Conservation (phyloP, 2,113 vertebrate species). For the Alectura lathami region DNA sequence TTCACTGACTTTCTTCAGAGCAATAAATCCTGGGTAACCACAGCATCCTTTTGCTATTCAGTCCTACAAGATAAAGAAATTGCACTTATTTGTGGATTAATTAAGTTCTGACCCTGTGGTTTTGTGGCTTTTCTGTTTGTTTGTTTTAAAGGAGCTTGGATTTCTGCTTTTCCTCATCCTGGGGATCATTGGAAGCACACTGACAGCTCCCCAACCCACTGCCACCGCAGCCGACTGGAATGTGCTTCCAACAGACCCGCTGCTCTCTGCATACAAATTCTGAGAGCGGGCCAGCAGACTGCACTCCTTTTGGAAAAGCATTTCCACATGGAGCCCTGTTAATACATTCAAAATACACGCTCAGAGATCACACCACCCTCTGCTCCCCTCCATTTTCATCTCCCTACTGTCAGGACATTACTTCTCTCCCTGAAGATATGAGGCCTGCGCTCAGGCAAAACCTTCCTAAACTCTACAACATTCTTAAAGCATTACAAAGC, state of each 20-base stretch:
- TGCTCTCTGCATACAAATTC: neutral
- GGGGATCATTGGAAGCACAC: neutral
- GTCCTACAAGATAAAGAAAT: neutral
- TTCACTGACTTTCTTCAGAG: neutral
- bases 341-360: neutral
- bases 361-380: neutral
- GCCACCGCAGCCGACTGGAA: neutral
- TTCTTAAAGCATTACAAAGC: neutral
- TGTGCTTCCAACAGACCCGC: slow-evolving; percentile 1
- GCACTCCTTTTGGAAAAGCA: slow-evolving; percentile 3
- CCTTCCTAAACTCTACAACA: neutral
- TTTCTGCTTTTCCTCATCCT: neutral
- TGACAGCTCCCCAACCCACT: neutral
- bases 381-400: neutral
- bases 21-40: neutral
- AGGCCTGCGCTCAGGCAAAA: neutral
- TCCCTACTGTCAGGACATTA: neutral
- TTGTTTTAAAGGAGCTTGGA: neutral
- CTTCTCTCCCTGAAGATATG: neutral
- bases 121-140: neutral
- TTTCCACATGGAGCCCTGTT: neutral
- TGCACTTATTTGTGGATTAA: neutral
- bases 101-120: neutral
- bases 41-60: neutral
- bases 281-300: neutral